Evolutionary conservation across 2,113 vertebrate genomes (phyloP).

Genomic region (human): DNA sequence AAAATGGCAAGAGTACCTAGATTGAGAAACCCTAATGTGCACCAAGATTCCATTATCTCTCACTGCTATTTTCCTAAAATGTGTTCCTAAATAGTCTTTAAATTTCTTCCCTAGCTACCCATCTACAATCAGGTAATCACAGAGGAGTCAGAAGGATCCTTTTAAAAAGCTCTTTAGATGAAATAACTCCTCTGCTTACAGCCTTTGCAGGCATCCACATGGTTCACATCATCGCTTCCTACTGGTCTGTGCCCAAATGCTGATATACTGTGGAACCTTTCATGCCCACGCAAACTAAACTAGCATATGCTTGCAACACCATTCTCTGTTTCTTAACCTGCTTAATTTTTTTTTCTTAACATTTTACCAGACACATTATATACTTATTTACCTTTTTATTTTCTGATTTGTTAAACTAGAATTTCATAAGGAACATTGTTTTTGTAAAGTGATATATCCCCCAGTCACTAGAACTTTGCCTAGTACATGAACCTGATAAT

Average conservation of each 20-base stretch:
- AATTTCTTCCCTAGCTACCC: background rate
- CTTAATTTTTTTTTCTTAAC: background rate
- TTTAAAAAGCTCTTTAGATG: background rate
- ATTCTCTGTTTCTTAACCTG: background rate
- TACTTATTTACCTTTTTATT: background rate
- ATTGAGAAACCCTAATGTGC: background rate
- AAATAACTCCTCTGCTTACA: background rate
- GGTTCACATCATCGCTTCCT: background rate
- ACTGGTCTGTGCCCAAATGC: background rate
- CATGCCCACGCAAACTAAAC: background rate
- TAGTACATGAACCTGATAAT: background rate
- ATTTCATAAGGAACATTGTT: background rate
- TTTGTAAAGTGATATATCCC: background rate
- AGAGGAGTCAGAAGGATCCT: background rate
- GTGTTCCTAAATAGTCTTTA: background rate
- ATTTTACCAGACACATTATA: background rate
- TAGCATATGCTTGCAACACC: background rate
- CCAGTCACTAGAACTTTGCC: background rate
- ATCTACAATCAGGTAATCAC: background rate
- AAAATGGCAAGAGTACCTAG: background rate
- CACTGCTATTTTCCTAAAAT: background rate
- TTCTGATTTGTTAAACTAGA: background rate
- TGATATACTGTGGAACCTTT: background rate
- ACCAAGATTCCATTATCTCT: background rate
- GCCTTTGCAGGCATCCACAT: background rate